phyloP scores from a whole-genome alignment of 2,113 vertebrate species.

The Shinisaurus crocodilurus region DNA sequence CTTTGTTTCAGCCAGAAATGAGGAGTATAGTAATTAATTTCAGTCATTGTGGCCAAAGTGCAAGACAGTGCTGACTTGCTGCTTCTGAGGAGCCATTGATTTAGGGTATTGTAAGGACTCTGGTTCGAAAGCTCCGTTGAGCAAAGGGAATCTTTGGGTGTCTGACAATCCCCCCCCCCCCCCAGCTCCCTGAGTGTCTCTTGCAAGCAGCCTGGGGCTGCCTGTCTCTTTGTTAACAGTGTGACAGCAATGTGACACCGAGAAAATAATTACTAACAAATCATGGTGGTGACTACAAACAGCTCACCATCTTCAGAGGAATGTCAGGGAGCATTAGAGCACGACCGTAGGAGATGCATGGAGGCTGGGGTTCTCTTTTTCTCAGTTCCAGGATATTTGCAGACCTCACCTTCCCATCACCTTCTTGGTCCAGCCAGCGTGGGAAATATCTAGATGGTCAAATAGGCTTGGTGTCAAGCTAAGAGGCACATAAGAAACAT shows the following conservation, averaged over 20 bases:
- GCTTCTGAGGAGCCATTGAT: constrained; percentile 73
- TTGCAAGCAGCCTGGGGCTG: constrained; percentile 83
- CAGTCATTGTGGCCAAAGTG: constrained; percentile 67
- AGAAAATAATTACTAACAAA: constrained; percentile 99
- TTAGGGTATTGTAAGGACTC: constrained; percentile 72
- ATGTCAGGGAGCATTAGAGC: constrained; percentile 97
- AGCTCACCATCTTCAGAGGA: constrained; percentile 97
- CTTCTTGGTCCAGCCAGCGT: constrained; percentile 45
- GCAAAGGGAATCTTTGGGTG: constrained; percentile 78
- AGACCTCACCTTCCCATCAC: constrained; percentile 57
- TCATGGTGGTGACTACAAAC: constrained; percentile 99
- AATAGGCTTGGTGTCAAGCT: background rate
- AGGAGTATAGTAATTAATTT: constrained; percentile 63
- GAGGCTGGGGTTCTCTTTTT: constrained; percentile 61
- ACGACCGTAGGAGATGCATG: constrained; percentile 77
- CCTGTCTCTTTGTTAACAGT: constrained; percentile 92
- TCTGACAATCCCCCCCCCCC: constrained; percentile 79
- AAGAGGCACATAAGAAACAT: background rate
- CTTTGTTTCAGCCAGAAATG: constrained; percentile 48
- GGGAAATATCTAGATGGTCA: constrained; percentile 36
- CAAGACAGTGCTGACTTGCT: constrained; percentile 69
- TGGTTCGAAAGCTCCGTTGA: constrained; percentile 73
- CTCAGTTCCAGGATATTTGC: constrained; percentile 43
- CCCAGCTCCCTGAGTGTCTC: constrained; percentile 76
- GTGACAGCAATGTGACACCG: constrained; percentile 99